Evolutionary conservation across 1,140 invertebrate genomes (phyloP), one percentile per base, ranked within the genome.

Genomic region (Potamilus streckersoni): DNA sequence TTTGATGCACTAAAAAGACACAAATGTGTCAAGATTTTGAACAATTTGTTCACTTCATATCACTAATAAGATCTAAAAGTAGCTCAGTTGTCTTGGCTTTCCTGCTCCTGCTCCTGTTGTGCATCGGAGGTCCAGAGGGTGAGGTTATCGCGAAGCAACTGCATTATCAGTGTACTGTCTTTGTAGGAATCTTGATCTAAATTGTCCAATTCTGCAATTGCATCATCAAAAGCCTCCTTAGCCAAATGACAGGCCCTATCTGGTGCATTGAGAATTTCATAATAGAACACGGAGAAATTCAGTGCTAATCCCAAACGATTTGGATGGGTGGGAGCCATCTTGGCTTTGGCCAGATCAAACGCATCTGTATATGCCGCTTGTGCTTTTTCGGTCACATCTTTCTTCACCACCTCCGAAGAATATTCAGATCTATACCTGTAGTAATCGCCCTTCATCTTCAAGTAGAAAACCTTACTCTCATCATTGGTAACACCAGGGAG

Each of bases 361-460:
- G 98, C 98, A 91, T 98, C 96, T 91, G 97, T 96, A 93, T 99
- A 99, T 86, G 98, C 97, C 91, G 97, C 97, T 93, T 99, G 95
- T 91, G 97, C 98, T 92, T 98, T 96, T 86, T 98, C 96, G 91
- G 74, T 74, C 38, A 98, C 96, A 93, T 93, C 93, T 96, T 78
- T 70, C 56, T 71, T 74, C 19, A 69, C 71, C 12, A 80, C 77
- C 23, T 96, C 95, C 90, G 97, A 96, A 88, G 96, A 96, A 89
- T 99, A 98, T 93, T 99, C 98, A 88, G 98, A 98, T 88, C 98
- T 93, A 93, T 99, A 99, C 93, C 98, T 87, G 92, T 97, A 98
- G 92, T 99, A 99, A 93, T 99, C 98, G 87, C 98, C 98, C 92
- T 98, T 98, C 97, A 98, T 99, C 93, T 98, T 99, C 91, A 97